A percentile compares a stretch with the other conserved stretches of the same genome.
Conservation (phyloP, 2,888 invertebrate species). For the Eretmocerus hayati region DNA sequence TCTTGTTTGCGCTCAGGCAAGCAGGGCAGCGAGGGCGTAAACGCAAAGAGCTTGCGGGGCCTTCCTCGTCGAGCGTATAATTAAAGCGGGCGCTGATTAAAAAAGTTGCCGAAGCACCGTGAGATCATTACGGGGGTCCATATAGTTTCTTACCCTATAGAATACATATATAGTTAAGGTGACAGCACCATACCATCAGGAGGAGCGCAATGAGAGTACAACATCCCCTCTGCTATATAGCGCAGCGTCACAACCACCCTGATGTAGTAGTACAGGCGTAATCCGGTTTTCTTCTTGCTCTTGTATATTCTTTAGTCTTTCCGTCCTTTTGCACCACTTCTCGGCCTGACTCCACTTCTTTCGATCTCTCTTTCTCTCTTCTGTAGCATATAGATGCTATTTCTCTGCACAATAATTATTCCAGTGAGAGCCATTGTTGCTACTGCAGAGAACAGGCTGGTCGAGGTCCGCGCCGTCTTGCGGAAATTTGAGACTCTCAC, state of each 20-base stretch:
- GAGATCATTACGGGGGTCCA: conserved; percentile 41
- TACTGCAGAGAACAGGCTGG: too few species aligned
- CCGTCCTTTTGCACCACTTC: conserved; percentile 2
- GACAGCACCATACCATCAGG: too few species aligned
- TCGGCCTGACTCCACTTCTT: background rate
- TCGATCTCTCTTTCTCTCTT: conserved; percentile 3
- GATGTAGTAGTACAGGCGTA: conserved; percentile 12
- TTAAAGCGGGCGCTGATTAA: conserved; percentile 46
- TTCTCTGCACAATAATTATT: conserved; percentile 22
- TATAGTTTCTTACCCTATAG: too few species aligned
- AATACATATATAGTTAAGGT: too few species aligned
- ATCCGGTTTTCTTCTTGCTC: conserved; percentile 18
- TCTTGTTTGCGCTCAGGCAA: conserved; percentile 36
- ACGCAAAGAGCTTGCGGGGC: conserved; percentile 24
- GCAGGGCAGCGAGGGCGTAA: background rate
- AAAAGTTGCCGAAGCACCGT: conserved; percentile 44
- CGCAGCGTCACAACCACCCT: background rate
- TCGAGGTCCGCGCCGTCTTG: conserved; percentile 23
- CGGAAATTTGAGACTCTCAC: conserved; percentile 25
- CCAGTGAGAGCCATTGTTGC: conserved; percentile 22
- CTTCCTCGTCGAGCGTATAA: conserved; percentile 45
- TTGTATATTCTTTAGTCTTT: background rate
- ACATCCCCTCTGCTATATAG: background rate
- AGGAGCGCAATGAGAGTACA: background rate
- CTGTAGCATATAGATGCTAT: background rate